Evolutionary conservation across 1,140 invertebrate genomes (phyloP), one percentile per base, ranked within the genome.

Genomic region (Phymorhynchus buccinoides): DNA sequence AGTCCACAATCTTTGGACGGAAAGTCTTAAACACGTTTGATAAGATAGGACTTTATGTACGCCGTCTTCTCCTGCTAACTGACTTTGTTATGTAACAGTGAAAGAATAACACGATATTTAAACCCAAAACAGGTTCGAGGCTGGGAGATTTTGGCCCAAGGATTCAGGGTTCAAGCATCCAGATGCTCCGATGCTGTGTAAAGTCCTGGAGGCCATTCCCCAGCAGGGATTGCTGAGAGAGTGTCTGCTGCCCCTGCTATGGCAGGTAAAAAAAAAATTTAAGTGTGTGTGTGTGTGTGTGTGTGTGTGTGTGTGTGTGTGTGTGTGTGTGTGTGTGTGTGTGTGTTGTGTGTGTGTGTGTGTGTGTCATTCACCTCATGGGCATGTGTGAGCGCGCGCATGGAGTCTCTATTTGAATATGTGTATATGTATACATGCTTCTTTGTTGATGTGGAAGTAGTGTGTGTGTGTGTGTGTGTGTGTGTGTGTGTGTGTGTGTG

Each of bases 91-190:
- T n/a, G n/a, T n/a, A n/a, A n/a, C n/a, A n/a, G n/a, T n/a, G n/a
- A n/a, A n/a, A n/a, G n/a, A n/a, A n/a, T n/a, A n/a, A n/a, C n/a
- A n/a, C n/a, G n/a, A n/a, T n/a, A n/a, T n/a, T n/a, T n/a, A n/a
- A n/a, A n/a, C n/a, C n/a, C n/a, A n/a, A n/a, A n/a, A 39, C 56
- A 83, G 80, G 82, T 87, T 89, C 41, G 87, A 89, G 86, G 78
- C 83, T 9, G 71, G 82, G 22, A 79, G 85, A n/a, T 89, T 89
- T 79, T 89, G 88, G 88, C 88, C 88, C 30, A 66, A 80, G 35
- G 85, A 86, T 37, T 86, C 84, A 1, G 85, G 85, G 3, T 84
- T 85, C 68, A 85, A 84, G 41, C 82, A 84, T n/a, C 88, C 88
- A 9, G 85, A 89, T 32, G 81, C 88, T 1, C 62, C 78, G n/a